Evolutionary conservation across 2,113 vertebrate genomes (phyloP), one percentile per base, ranked within the genome.

Genomic region (Ceyx margarethae): DNA sequence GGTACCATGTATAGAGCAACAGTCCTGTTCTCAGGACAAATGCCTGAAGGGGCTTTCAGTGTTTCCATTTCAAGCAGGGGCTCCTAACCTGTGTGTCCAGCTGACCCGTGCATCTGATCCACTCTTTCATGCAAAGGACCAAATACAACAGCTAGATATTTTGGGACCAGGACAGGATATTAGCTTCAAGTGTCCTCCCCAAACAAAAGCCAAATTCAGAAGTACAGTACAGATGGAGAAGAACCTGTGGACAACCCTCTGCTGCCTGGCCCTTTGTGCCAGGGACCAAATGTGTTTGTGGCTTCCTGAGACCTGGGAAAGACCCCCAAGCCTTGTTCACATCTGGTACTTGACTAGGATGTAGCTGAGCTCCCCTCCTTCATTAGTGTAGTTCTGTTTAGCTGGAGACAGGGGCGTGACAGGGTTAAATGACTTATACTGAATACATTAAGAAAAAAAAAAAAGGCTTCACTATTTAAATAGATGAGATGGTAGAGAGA

Each of bases 141-240:
- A 82, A 82, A 87, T 71, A 46, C 51, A 76, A 73, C 10, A 76
- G 75, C 64, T 62, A 58, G 46, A 17, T 91, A 89, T 89, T 89
- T 17, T 82, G 67, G 58, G 60, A 87, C 28, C 18, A 77, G 75
- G 46, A 89, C 85, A 95, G 79, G 85, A 87, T 85, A 51, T 80
- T 80, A 87, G 33, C 29, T 60, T 82, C 33, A 13, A 43, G 42
- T 74, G 71, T 85, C 56, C 81, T 85, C 46, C 81, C 60, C 43
- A 62, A 73, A 66, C 56, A 89, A 51, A 92, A 85, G 73, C 13
- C 9, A 21, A 26, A 21, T 82, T 85, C 72, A 74, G 31, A 81
- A 74, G 42, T 19, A 29, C 31, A 46, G 37, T 37, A 19, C 6
- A 20, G n/a, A 72, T 1, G 3, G 50, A 58, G 43, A 62, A 69